phyloP scores from a whole-genome alignment of 2,888 invertebrate genomes.

The Stenodema calcarata region DNA sequence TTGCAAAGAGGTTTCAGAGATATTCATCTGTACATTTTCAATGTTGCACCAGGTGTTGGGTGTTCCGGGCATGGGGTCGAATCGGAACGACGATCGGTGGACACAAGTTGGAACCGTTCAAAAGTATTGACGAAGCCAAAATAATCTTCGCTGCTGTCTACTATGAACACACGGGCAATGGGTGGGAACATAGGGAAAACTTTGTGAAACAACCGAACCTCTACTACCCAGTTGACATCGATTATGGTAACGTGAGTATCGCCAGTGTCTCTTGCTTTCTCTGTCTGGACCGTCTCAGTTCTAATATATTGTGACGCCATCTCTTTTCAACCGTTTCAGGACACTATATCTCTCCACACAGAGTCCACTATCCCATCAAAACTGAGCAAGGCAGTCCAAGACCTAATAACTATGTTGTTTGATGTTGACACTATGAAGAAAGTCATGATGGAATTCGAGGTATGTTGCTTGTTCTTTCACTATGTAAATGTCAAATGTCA shows the following conservation, averaged over 20 bases:
- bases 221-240: constrained; percentile 88
- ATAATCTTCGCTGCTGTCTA: constrained; percentile 69
- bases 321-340: background rate
- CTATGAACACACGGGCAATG: constrained; percentile 76
- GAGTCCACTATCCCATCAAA: constrained; percentile 66
- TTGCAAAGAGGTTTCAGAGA: background rate
- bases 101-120: constrained; percentile 67
- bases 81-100: constrained; percentile 93
- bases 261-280: background rate
- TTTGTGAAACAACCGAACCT: constrained; percentile 70
- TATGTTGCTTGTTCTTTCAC: constrained; percentile 61
- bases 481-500: too few relatives aligned
- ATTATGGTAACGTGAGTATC: constrained; percentile 65
- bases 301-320: too few relatives aligned
- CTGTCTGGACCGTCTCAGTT: background rate
- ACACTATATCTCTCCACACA: constrained; percentile 60
- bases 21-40: background rate
- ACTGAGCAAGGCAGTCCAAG: constrained; percentile 78
- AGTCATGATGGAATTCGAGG: constrained; percentile 92
- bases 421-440: constrained; percentile 91
- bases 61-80: constrained; percentile 94
- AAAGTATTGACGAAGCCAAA: constrained; percentile 67
- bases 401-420: constrained; percentile 84
- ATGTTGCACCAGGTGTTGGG: constrained; percentile 68
- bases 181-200: constrained; percentile 69